phyloP scores from a whole-genome alignment of 1,140 invertebrate genomes.

The Drosophila baimaii region DNA sequence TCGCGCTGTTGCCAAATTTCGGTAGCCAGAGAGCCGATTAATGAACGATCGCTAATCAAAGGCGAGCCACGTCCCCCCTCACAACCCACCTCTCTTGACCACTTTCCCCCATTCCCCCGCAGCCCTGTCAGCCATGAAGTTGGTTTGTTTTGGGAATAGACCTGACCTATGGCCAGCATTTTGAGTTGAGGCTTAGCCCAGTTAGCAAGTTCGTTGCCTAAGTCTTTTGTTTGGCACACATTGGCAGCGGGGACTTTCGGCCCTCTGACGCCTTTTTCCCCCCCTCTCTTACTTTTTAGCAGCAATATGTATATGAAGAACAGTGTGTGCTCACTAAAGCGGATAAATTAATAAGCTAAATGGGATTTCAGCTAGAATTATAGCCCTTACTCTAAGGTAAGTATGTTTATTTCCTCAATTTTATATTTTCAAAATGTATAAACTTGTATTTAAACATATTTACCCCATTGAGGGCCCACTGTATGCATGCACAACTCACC shows the following conservation, averaged over 20 bases:
- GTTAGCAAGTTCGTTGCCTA: conserved; percentile 74
- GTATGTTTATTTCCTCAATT: too few relatives aligned
- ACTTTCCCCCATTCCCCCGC: neutral
- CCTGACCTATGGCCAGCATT: conserved; percentile 54
- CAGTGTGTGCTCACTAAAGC: neutral
- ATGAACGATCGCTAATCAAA: conserved; percentile 62
- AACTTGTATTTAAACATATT: too few relatives aligned
- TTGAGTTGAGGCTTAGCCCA: conserved; percentile 41
- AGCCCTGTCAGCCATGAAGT: neutral
- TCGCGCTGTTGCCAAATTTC: conserved; percentile 53
- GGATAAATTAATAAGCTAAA: neutral
- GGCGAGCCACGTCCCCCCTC: neutral
- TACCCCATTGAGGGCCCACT: neutral
- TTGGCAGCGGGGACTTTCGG: conserved; percentile 11
- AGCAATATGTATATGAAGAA: neutral
- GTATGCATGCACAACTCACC: conserved; percentile 10
- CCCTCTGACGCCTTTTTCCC: neutral
- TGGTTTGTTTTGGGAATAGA: conserved; percentile 11
- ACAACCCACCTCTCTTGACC: too few relatives aligned
- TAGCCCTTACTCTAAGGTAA: too few relatives aligned
- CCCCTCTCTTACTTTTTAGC: conserved; percentile 10
- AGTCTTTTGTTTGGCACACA: conserved; percentile 69
- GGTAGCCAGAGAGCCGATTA: conserved; percentile 54
- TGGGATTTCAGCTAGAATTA: too few relatives aligned
- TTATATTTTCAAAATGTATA: too few relatives aligned